These are phyloP conservation scores for Onchidella celtica DNA, from an alignment of 2,888 invertebrate genomes.

Conservation along the genomic window DNA sequence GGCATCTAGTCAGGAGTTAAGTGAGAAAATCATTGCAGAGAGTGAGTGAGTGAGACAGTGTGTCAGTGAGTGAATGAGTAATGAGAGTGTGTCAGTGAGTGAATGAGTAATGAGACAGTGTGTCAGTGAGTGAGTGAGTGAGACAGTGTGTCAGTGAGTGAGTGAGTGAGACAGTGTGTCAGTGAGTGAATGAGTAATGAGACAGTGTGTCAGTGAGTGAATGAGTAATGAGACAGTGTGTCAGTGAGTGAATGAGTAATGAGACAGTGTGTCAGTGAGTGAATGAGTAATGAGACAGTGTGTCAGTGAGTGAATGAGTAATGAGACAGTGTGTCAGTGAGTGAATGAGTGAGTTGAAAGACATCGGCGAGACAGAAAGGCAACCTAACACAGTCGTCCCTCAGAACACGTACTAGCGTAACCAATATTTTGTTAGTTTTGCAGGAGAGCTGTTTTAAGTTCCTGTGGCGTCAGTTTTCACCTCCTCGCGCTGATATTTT, in stretches of 20 bases:
- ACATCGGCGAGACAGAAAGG: no score
- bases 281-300: background rate
- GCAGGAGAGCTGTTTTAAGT: no score
- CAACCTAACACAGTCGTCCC: no score
- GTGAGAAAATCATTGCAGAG: background rate
- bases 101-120: background rate
- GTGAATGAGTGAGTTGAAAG: conserved; percentile 1
- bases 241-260: background rate
- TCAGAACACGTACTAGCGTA: no score
- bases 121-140: conserved; percentile 9
- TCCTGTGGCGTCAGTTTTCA: no score
- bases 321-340: background rate
- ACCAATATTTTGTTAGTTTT: no score
- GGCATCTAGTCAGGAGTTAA: no score
- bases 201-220: no score
- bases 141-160: background rate
- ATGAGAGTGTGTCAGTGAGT: background rate
- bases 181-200: background rate
- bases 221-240: no score
- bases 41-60: conserved; percentile 12
- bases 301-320: background rate
- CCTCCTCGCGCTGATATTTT: no score
- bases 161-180: background rate
- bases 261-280: background rate
- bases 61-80: background rate